Percentiles rank a stretch among this genome's conserved stretches.
Conservation (phyloP, 2,888 invertebrate species). For the Thymelicus sylvestris region DNA sequence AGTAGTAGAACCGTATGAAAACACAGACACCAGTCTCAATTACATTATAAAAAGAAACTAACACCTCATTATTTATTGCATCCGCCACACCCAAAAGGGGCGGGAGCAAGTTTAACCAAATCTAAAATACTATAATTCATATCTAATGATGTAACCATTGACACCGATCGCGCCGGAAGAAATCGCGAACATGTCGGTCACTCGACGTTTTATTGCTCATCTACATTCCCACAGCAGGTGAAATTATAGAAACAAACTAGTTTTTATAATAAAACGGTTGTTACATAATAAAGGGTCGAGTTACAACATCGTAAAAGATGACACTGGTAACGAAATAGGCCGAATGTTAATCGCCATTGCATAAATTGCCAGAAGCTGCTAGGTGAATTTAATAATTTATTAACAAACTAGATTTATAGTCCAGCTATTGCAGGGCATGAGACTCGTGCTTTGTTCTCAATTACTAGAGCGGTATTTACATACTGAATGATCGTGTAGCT, state of each 20-base stretch:
- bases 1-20: too few relatives aligned
- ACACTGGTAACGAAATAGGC: conserved; percentile 46
- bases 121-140: conserved; percentile 28
- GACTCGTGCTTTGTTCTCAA: too few relatives aligned
- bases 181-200: conserved; percentile 50
- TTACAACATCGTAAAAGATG: conserved; percentile 49
- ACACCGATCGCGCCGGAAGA: conserved; percentile 46
- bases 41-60: too few relatives aligned
- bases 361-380: conserved; percentile 38
- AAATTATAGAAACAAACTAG: conserved; percentile 59
- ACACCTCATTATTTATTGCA: neutral
- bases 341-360: conserved; percentile 49
- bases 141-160: conserved; percentile 46
- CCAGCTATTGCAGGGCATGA: neutral
- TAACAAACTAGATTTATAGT: conserved; percentile 13
- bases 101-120: conserved; percentile 14
- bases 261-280: conserved; percentile 51
- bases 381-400: conserved; percentile 25
- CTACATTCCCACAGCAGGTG: conserved; percentile 59
- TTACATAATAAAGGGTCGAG: conserved; percentile 55
- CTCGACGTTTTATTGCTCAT: conserved; percentile 50
- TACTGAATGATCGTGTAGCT: too few relatives aligned
- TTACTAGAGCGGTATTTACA: too few relatives aligned
- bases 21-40: too few relatives aligned
- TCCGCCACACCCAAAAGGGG: conserved; percentile 5